Conservation (phyloP, 2,113 vertebrate genomes). For the Campylomormyrus numenius region DNA sequence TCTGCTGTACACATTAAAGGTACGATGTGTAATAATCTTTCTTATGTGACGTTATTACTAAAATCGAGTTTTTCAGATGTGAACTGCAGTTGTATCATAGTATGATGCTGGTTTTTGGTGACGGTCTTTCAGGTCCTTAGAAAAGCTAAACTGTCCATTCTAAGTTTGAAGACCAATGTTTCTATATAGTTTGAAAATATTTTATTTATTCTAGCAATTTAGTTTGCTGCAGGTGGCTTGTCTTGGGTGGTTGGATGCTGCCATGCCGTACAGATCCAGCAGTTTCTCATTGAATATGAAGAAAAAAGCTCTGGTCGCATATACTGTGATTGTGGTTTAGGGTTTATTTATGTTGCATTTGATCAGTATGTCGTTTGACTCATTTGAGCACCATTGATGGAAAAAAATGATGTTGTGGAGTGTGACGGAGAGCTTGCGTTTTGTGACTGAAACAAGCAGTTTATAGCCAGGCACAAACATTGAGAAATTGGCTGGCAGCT, state of each 20-base stretch:
- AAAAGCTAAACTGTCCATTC: neutral
- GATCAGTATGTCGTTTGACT: neutral
- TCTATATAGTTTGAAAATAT: neutral
- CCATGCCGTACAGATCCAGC: neutral
- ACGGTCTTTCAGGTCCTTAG: neutral
- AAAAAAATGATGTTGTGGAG: neutral
- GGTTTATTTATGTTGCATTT: neutral
- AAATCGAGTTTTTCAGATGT: neutral
- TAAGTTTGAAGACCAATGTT: neutral
- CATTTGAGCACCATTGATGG: neutral
- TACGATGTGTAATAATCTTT: neutral
- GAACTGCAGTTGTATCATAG: neutral
- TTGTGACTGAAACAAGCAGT: neutral
- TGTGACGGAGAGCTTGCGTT: neutral
- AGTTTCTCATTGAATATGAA: neutral
- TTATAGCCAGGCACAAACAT: neutral
- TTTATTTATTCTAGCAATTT: neutral
- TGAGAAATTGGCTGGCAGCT: neutral
- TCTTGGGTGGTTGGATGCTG: neutral
- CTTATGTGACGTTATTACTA: neutral
- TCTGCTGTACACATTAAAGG: slow-evolving; percentile 12
- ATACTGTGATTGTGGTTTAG: neutral
- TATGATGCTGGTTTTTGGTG: slow-evolving; percentile 1
- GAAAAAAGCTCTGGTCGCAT: neutral
- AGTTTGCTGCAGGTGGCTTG: neutral